phyloP scores from a whole-genome alignment of 2,888 invertebrate species.

The Dyspetes luteomarginatus region DNA sequence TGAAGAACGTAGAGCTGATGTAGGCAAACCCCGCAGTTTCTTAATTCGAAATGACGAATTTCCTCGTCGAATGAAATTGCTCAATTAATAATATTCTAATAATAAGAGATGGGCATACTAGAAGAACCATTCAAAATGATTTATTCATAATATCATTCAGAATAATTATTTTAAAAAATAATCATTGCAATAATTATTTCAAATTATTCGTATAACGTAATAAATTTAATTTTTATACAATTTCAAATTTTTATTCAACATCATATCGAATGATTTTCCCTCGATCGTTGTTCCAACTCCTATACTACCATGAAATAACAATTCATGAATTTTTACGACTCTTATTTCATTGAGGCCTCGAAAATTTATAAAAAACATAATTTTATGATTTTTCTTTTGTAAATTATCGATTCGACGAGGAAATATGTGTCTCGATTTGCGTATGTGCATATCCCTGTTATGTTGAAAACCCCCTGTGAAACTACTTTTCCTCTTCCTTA shows the following conservation, averaged over 20 bases:
- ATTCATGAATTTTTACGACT: too few relatives aligned
- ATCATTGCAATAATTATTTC: too few relatives aligned
- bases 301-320: too few relatives aligned
- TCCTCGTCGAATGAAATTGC: conserved; percentile 51
- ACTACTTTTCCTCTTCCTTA: conserved; percentile 51
- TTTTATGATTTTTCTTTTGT: neutral
- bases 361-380: neutral
- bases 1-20: conserved; percentile 75
- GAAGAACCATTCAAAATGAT: too few relatives aligned
- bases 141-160: neutral
- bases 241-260: neutral
- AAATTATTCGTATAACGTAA: too few relatives aligned
- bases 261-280: too few relatives aligned
- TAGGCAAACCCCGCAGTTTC: conserved; percentile 77
- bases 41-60: conserved; percentile 65
- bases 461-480: conserved; percentile 42
- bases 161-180: conserved; percentile 1
- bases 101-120: too few relatives aligned
- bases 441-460: conserved; percentile 58
- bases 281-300: too few relatives aligned
- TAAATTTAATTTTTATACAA: too few relatives aligned
- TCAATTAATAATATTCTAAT: neutral
- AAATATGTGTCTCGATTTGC: conserved; percentile 57
- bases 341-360: neutral
- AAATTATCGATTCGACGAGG: conserved; percentile 46